A percentile compares a stretch with the other conserved stretches of the same genome.
These are phyloP conservation scores for Deroplatys truncata DNA, from an alignment of 2,888 invertebrate genomes.

Conservation along the genomic window DNA sequence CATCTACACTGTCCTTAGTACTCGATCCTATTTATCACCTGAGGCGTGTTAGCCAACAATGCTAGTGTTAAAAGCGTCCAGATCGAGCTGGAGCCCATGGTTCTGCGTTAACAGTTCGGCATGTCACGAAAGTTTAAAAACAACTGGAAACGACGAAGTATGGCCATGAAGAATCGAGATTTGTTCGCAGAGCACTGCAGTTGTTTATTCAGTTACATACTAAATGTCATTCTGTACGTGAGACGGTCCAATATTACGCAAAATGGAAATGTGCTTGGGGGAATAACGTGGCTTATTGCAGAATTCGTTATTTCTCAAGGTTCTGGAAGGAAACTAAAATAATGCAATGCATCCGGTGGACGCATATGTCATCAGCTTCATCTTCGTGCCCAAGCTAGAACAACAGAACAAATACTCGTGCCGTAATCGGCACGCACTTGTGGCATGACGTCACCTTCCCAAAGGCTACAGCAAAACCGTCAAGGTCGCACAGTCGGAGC, in stretches of 20 bases:
- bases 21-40: too few relatives aligned
- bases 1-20: too few relatives aligned
- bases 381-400: neutral
- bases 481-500: conserved; percentile 2
- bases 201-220: neutral
- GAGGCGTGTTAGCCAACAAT: too few relatives aligned
- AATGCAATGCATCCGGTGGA: neutral
- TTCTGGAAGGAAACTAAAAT: neutral
- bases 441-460: neutral
- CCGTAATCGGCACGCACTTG: neutral
- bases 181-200: neutral
- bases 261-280: neutral
- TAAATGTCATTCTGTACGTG: neutral
- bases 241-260: neutral
- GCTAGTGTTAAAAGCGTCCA: too few relatives aligned
- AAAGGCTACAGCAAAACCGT: conserved; percentile 8
- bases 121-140: too few relatives aligned
- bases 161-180: neutral
- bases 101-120: too few relatives aligned
- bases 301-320: neutral
- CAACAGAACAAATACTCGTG: neutral
- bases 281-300: neutral
- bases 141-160: too few relatives aligned
- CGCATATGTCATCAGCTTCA: neutral
- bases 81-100: too few relatives aligned